These are phyloP conservation scores for Drosophila triauraria DNA, from an alignment of 1,140 invertebrate species.

Conservation along the genomic window DNA sequence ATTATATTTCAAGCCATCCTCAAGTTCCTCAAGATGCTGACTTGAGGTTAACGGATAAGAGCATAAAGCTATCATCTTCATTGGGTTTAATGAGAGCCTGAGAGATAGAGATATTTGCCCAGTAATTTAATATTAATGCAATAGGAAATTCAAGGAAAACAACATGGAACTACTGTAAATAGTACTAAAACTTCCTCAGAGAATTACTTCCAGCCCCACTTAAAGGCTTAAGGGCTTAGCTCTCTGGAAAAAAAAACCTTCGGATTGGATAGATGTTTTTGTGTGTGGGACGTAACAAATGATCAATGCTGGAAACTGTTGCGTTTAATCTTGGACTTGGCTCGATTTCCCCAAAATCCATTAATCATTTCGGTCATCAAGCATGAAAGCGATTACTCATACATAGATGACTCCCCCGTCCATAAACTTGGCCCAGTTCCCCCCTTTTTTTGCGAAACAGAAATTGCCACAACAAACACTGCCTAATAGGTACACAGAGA, in stretches of 20 bases:
- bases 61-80: not conserved
- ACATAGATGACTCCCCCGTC: conserved; percentile 62
- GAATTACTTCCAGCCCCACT: conserved; percentile 13
- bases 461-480: conserved; percentile 69
- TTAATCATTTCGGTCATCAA: conserved; percentile 82
- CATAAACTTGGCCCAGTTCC: not conserved
- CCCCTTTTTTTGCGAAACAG: conserved; percentile 20
- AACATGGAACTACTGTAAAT: not conserved
- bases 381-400: conserved; percentile 82
- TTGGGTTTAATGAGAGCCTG: too few species aligned
- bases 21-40: not conserved
- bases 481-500: conserved; percentile 62
- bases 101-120: too few species aligned
- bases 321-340: conserved; percentile 79
- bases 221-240: conserved; percentile 47
- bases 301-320: conserved; percentile 80
- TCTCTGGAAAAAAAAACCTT: conserved; percentile 20
- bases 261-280: conserved; percentile 28
- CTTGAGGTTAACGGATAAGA: not conserved
- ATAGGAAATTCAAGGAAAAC: not conserved
- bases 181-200: not conserved
- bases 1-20: not conserved
- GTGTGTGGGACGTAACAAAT: conserved; percentile 64
- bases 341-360: conserved; percentile 70
- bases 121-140: not conserved